Base-by-base conservation (phyloP, 2,797 vertebrate species). In the Myiothlypis chrysogaster region DNA sequence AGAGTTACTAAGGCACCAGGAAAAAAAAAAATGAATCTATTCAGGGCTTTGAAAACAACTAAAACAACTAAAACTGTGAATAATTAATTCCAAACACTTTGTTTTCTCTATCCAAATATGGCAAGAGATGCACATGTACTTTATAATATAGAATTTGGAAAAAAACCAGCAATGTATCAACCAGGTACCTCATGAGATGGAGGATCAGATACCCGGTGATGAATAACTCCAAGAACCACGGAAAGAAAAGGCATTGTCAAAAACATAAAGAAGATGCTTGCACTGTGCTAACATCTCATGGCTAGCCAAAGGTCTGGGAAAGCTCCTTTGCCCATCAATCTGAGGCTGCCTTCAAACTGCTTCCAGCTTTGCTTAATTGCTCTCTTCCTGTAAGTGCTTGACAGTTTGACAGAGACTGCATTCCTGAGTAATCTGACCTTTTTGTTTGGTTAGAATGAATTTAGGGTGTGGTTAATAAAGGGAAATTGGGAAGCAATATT, bases 301-400 rank as follows among this genome's bases (percentile, higher is more conserved):
- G 79, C 47, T 65, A 88, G 72, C 27, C 72, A 69, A 61, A 88
- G 69, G 65, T 17, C 87, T 93, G 85, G n/a, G 65, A 30, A 72
- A 81, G 61, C 59, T 94, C 47, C 59, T 91, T 66, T 88, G 72
- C 70, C 35, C 84, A 94, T 90, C 14, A 66, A 71, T 91, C 80
- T 78, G 39, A 83, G 79, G 17, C 50, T 91, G 87, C 43, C 72
- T 91, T 94, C 72, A 90, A 76, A 59, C 53, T 94, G 85, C 91
- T 94, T 93, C 80, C 92, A 94, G 87, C 63, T 90, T 88, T 78
- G 68, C 85, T 88, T 93, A 94, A 95, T 94, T 96, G 95, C 87
- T 47, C 6, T 78, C 69, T 95, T 96, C 87, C 83, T 94, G 82
- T 81, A 95, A 92, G 50, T 5, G 10, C 81, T 27, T 82, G 86